phyloP scores from a whole-genome alignment of 2,888 invertebrate genomes.

The Drosophila rubida region DNA sequence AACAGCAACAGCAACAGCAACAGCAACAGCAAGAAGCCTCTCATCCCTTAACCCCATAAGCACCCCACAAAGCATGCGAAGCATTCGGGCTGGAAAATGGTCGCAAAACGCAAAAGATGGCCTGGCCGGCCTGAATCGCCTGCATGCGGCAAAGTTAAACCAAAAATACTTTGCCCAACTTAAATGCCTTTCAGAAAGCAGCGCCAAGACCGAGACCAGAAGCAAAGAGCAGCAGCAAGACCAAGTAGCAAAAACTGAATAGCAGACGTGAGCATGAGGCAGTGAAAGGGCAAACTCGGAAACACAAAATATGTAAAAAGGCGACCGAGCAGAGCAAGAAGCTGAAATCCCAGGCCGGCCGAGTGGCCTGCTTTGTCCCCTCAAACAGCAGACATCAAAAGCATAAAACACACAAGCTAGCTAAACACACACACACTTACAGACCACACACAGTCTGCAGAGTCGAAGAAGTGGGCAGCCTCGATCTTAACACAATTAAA shows the following conservation, averaged over 20 bases:
- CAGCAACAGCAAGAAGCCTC: no score
- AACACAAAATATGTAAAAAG: constrained; percentile 52
- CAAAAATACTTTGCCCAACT: constrained; percentile 63
- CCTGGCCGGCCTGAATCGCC: constrained; percentile 21
- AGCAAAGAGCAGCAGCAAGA: constrained; percentile 13
- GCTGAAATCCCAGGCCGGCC: constrained; percentile 13
- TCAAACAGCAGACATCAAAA: constrained; percentile 44
- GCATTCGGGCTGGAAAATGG: constrained; percentile 25
- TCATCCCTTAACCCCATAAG: background rate
- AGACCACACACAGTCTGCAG: background rate
- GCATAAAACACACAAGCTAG: constrained; percentile 31
- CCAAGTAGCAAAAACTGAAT: constrained; percentile 7
- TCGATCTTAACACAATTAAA: constrained; percentile 72
- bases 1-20: no score
- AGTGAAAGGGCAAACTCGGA: constrained; percentile 40
- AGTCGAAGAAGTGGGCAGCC: constrained; percentile 19
- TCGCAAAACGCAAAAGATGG: background rate
- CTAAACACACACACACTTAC: constrained; percentile 11
- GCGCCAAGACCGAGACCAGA: constrained; percentile 24
- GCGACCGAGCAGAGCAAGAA: constrained; percentile 5
- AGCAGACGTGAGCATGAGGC: constrained; percentile 37
- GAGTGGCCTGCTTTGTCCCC: constrained; percentile 26
- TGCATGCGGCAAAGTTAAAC: constrained; percentile 61
- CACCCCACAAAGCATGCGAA: constrained; percentile 40
- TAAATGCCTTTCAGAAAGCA: constrained; percentile 58